A percentile compares a stretch with the other conserved stretches of the same genome.
phyloP scores from a whole-genome alignment of 2,888 invertebrate genomes.

The Diplazon laetatorius region DNA sequence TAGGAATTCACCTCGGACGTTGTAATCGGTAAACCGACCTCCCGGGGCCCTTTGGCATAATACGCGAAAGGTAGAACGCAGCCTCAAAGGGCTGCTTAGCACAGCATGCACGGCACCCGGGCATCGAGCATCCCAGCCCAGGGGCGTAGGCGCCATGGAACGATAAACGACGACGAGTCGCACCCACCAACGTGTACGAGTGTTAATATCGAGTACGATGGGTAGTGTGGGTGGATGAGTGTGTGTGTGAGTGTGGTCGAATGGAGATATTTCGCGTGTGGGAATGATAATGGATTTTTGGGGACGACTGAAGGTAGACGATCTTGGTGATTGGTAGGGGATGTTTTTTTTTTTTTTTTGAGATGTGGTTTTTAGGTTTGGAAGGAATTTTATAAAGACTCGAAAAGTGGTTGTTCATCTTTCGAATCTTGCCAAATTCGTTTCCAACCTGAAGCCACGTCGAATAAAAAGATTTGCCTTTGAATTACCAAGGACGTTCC shows the following conservation, averaged over 20 bases:
- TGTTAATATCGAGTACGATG: background rate
- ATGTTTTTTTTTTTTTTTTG: too few species aligned
- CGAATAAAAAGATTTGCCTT: too few species aligned
- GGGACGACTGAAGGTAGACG: too few species aligned
- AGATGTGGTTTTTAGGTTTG: too few species aligned
- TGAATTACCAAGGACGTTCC: too few species aligned
- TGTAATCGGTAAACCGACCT: slow-evolving; percentile 61
- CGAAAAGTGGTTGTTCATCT: too few species aligned
- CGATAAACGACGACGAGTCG: slow-evolving; percentile 29
- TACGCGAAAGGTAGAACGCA: slow-evolving; percentile 59
- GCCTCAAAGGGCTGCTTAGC: slow-evolving; percentile 64
- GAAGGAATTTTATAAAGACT: too few species aligned
- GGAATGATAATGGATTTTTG: background rate
- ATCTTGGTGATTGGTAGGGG: too few species aligned
- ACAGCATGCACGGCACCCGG: slow-evolving; percentile 45
- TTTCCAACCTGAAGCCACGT: too few species aligned
- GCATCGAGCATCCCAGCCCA: slow-evolving; percentile 32
- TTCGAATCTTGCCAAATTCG: too few species aligned
- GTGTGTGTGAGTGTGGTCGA: background rate
- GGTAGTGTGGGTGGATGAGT: background rate
- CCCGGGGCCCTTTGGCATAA: slow-evolving; percentile 61
- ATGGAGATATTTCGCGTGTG: slow-evolving; percentile 18
- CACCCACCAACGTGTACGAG: background rate
- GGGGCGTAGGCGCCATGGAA: slow-evolving; percentile 38
- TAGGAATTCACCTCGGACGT: slow-evolving; percentile 59